Evolutionary conservation across 1,140 invertebrate species (phyloP).

Genomic region (Eriocheir sinensis): DNA sequence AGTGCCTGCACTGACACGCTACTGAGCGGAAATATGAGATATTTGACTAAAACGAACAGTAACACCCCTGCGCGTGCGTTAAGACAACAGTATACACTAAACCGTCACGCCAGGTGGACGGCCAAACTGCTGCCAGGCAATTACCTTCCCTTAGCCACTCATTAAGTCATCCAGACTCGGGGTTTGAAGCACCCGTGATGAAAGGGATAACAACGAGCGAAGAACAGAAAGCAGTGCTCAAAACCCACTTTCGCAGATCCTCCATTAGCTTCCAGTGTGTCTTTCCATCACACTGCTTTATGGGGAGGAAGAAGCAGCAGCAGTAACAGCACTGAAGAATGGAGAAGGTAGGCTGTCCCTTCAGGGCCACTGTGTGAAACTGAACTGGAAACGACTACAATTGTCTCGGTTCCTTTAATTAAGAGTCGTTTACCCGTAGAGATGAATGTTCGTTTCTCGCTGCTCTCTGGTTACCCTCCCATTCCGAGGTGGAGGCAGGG

Average conservation of each 20-base stretch:
- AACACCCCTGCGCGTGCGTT: neutral
- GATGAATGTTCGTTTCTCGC: neutral
- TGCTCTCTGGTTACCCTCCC: neutral
- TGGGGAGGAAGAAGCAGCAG: neutral
- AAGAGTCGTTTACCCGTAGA: neutral
- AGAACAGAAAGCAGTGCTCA: neutral
- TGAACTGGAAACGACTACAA: neutral
- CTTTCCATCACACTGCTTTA: neutral
- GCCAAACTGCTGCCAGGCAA: neutral
- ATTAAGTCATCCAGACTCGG: neutral
- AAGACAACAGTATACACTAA: neutral
- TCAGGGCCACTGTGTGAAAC: neutral
- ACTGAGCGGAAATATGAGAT: neutral
- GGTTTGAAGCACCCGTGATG: neutral
- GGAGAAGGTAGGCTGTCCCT: neutral
- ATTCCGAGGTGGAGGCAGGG: neutral
- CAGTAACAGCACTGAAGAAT: neutral
- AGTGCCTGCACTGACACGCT: neutral
- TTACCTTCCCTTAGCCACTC: neutral
- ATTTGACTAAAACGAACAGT: neutral
- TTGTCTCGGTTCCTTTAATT: neutral
- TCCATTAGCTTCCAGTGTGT: neutral
- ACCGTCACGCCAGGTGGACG: neutral
- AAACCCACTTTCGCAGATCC: constrained; percentile 5
- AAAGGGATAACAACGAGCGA: neutral